A percentile compares a stretch with the other conserved stretches of the same genome.
Conservation (phyloP, 2,888 invertebrate genomes). For the Pyrrhosoma nymphula region DNA sequence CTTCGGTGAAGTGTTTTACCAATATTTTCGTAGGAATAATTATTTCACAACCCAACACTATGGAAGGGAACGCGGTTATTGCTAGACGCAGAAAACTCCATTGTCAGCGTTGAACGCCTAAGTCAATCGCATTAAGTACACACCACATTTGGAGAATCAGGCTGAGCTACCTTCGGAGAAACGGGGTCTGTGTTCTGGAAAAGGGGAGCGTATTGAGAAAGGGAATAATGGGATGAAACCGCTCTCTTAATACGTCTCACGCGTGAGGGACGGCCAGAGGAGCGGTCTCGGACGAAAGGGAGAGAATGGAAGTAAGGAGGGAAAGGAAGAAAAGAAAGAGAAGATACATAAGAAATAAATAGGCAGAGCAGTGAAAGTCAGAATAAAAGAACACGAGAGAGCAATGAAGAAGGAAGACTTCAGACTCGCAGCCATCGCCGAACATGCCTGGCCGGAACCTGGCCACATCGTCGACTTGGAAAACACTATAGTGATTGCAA, state of each 20-base stretch:
- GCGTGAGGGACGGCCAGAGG: conserved; percentile 44
- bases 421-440: too few species aligned
- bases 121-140: conserved; percentile 42
- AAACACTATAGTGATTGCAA: too few species aligned
- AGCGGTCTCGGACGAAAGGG: background rate
- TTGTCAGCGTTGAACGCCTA: background rate
- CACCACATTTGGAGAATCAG: conserved; percentile 16
- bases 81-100: background rate
- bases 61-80: background rate
- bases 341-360: background rate
- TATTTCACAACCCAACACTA: too few species aligned
- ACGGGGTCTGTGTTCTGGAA: conserved; percentile 30
- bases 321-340: conserved; percentile 60
- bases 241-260: background rate
- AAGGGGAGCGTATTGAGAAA: background rate
- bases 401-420: too few species aligned
- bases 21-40: too few species aligned
- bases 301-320: background rate
- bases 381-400: too few species aligned
- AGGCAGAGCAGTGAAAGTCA: too few species aligned
- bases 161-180: conserved; percentile 28
- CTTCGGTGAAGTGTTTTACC: too few species aligned
- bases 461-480: too few species aligned
- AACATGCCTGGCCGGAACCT: too few species aligned
- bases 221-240: background rate